Base-by-base conservation (phyloP, 2,797 vertebrate genomes). In the Acipenser oxyrinchus region DNA sequence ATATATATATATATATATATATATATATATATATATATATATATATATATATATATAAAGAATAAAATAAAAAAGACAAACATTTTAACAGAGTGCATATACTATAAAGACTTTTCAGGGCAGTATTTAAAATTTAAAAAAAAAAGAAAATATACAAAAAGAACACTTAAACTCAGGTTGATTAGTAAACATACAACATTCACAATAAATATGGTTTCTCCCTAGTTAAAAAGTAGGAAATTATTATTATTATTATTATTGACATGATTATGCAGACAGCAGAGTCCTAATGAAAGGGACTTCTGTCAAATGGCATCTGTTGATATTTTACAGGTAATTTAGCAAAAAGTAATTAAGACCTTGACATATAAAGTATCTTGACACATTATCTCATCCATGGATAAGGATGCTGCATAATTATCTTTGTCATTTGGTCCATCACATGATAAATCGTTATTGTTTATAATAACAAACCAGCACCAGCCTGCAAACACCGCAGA, bases 271-370 rank as follows among this genome's bases (percentile, higher is more conserved):
- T 63, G 78, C 82, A 84, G 81, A 78, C 83, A 87, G 78, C 81
- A 84, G 71, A 71, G 78, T 87, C 84, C 84, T 83, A 83, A 79
- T 77, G 81, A 83, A 84, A 81, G 86, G 81, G 86, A 79, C 80
- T 82, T 76, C 75, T 79, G 79, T 83, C 78, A 81, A 81, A 80
- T 85, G 89, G 87, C 87, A 88, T 82, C 82, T 86, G 81, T 84
- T 4, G 37, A 37, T 37, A 87, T 79, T 85, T 82, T 77, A 86
- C 74, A 84, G 81, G 75, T 85, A 81, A 81, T 87, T 87, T 89
- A 90, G 69, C 37, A 37, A 37, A 37, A 37, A 37, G 37, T 37
- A 37, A 37, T 37, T 85, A 88, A 83, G 84, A 87, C 77, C 79
- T 81, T 82, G 79, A 89, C 83, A 89, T 74, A 86, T 79, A 84